Base-by-base conservation (phyloP, 1,140 invertebrate species). In the Nebria ingens region DNA sequence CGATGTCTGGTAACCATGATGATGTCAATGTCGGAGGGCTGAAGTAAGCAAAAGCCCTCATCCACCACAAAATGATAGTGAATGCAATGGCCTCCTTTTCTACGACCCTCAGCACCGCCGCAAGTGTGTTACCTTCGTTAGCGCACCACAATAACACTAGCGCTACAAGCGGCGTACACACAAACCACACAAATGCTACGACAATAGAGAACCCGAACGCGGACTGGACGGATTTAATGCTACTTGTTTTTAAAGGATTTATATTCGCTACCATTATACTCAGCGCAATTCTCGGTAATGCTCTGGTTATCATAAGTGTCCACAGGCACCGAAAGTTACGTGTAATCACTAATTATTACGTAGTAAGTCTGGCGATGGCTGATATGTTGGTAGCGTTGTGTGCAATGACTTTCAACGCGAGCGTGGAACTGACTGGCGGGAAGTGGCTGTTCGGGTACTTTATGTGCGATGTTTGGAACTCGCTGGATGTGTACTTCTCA, bases 351-450 rank as follows among this genome's bases (percentile, higher is more conserved):
- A 97, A 97, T 73, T 93, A 92, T 66, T 97, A 96, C 73, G 91
- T 97, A 52, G 92, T 96, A 21, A 93, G 91, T 23, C 73, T 97
- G 19, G 90, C 93, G 0, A 84, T 91, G 61, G 93, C 93, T 2
- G 93, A 97, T 68, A 84, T 93, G 69, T 73, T 95, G 19, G 93
- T 97, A 6, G 93, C 93, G 2, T 73, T 94, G 19, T 88, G 92
- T 64, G 90, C 89, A 21, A 93, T 93, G 93, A 92, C 89, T n/a
- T 97, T 97, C 73, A 97, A 95, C 72, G 90, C 91, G 19, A 89
- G 85, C 63, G 82, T 91, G 4, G 86, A 91, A 65, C 68, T 93
- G 2, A 86, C 84, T 20, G 83, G 82, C 23, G 74, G 82, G 25
- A 73, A 72, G 58, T 97, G 94, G 94, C 71, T 91, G 54, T 95